Evolutionary conservation across 2,797 vertebrate genomes (phyloP).

Genomic region (Thaleichthys pacificus): DNA sequence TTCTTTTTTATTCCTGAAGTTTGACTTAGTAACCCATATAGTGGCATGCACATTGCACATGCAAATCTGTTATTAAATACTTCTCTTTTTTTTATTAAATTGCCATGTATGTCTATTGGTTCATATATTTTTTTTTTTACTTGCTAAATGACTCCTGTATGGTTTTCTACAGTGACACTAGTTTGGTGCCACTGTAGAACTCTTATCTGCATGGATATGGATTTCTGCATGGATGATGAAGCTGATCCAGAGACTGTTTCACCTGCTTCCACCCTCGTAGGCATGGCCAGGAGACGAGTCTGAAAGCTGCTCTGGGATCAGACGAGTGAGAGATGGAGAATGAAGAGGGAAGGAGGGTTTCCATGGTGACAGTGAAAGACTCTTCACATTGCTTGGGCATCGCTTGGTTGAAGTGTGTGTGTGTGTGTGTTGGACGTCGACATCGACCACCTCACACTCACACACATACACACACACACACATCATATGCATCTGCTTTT

Average conservation of each 20-base stretch:
- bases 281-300: not conserved
- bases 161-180: slow-evolving; percentile 68
- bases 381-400: slow-evolving; percentile 25
- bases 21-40: slow-evolving; percentile 80
- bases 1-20: slow-evolving; percentile 80
- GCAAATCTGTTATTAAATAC: slow-evolving; percentile 84
- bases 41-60: slow-evolving; percentile 86
- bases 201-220: slow-evolving; percentile 32
- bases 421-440: not conserved
- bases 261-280: not conserved
- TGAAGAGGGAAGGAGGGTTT: slow-evolving; percentile 38
- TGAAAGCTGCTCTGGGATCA: slow-evolving; percentile 12
- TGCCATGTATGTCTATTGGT: slow-evolving; percentile 63
- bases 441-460: slow-evolving; percentile 9
- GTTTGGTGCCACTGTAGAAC: slow-evolving; percentile 57
- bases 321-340: slow-evolving; percentile 19
- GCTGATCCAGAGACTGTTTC: slow-evolving; percentile 3
- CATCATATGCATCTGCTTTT: not conserved
- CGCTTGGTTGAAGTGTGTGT: slow-evolving; percentile 3
- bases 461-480: slow-evolving; percentile 21
- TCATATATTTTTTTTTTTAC: slow-evolving; percentile 43
- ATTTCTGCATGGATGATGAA: slow-evolving; percentile 38
- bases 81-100: slow-evolving; percentile 73
- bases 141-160: slow-evolving; percentile 73
- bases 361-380: slow-evolving; percentile 54